Evolutionary conservation across 2,888 invertebrate species (phyloP).

Genomic region (Drosophila cracens): DNA sequence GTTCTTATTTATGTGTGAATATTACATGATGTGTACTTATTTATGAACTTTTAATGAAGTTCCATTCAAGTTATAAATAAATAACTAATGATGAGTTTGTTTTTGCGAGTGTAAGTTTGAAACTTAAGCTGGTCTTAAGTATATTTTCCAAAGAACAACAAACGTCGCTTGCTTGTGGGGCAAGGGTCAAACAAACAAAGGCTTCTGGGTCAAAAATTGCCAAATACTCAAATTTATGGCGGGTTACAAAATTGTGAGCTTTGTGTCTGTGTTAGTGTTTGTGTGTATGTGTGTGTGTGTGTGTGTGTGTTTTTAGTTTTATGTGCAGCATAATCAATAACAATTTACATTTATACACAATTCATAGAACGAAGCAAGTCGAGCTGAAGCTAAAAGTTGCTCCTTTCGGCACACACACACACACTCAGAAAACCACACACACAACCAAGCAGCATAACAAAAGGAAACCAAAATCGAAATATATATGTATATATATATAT

Average conservation of each 20-base stretch:
- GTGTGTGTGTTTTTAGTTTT: constrained; percentile 43
- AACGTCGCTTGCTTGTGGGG: not conserved
- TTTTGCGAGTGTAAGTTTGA: not conserved
- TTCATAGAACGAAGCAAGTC: constrained; percentile 12
- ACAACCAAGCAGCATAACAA: not conserved
- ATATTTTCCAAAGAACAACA: constrained; percentile 10
- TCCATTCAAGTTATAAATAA: not conserved
- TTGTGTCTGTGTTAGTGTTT: not conserved
- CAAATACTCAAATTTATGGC: constrained; percentile 51
- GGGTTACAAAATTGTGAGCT: not conserved
- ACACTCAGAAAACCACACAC: constrained; percentile 19
- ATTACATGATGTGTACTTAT: not conserved
- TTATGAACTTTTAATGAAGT: not conserved
- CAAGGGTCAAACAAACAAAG: constrained; percentile 22
- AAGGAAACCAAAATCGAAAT: constrained; percentile 28
- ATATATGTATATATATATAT: constrained; percentile 38
- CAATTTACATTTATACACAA: constrained; percentile 72
- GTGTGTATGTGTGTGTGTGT: constrained; percentile 18
- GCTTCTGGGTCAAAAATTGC: constrained; percentile 47
- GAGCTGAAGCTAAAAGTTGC: constrained; percentile 25
- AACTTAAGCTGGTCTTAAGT: constrained; percentile 32
- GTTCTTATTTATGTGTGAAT: not conserved
- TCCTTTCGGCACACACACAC: constrained; percentile 24
- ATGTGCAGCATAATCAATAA: constrained; percentile 75
- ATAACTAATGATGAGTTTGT: not conserved